A percentile compares a stretch with the other conserved stretches of the same genome.
These are phyloP conservation scores for Axis porcinus DNA, from an alignment of 2,113 vertebrate species.

Conservation along the genomic window DNA sequence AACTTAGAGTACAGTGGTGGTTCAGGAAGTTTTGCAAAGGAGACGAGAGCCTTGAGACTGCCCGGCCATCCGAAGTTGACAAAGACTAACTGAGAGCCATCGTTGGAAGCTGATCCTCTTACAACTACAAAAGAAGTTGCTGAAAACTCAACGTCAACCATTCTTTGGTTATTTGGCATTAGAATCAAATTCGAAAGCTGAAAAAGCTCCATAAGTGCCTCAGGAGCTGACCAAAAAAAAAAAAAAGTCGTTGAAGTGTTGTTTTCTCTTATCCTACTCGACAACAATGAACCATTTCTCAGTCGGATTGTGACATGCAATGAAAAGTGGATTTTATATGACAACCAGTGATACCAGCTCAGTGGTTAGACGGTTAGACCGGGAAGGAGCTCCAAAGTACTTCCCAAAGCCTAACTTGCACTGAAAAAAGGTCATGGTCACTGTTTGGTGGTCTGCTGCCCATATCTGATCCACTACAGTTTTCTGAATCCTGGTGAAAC, in stretches of 20 bases:
- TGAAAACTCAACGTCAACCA: neutral
- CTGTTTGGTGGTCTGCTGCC: neutral
- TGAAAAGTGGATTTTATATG: neutral
- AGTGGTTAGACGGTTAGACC: neutral
- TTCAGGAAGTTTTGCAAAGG: neutral
- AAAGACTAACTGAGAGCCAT: neutral
- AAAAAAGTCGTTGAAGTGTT: neutral
- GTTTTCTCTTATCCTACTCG: neutral
- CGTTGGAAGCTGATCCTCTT: neutral
- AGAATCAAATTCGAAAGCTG: neutral
- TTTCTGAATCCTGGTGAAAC: neutral
- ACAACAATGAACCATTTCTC: neutral
- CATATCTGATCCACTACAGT: neutral
- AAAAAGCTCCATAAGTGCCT: neutral
- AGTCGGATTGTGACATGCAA: neutral
- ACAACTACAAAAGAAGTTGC: neutral
- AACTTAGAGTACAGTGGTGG: neutral
- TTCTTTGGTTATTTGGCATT: neutral
- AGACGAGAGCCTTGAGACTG: neutral
- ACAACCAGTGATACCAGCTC: neutral
- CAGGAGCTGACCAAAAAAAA: neutral
- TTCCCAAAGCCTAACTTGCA: neutral
- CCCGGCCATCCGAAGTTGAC: neutral
- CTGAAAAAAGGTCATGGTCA: neutral
- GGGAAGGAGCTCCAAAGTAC: neutral